Percentiles rank a stretch among this genome's conserved stretches.
Conservation (phyloP, 1,140 invertebrate species). For the Protaetia brevitarsis region DNA sequence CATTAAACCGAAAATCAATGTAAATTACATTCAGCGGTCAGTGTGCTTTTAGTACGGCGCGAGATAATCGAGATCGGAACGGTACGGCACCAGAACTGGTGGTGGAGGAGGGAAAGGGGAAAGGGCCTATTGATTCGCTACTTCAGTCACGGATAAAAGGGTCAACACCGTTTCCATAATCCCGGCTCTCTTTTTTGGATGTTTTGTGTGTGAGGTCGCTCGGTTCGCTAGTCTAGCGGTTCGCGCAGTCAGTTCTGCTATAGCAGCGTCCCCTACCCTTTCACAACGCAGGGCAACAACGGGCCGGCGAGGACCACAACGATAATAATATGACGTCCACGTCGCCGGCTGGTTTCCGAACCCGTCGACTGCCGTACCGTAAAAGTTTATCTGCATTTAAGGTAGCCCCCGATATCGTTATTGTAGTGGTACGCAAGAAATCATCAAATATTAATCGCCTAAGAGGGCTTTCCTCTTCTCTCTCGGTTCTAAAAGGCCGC, state of each 20-base stretch:
- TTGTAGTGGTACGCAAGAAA: neutral
- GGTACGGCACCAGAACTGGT: too few species aligned
- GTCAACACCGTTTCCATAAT: conserved; percentile 33
- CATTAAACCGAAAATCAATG: conserved; percentile 43
- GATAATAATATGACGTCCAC: neutral
- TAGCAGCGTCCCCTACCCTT: neutral
- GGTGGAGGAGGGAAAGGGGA: too few species aligned
- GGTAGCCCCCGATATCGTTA: neutral
- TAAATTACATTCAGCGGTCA: conserved; percentile 44
- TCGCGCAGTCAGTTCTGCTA: neutral
- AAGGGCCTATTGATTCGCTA: conserved; percentile 31
- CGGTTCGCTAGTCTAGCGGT: neutral
- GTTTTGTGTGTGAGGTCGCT: neutral
- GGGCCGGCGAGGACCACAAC: neutral
- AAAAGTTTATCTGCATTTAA: conserved; percentile 2
- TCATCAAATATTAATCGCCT: neutral
- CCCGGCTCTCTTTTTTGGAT: conserved; percentile 15
- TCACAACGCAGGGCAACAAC: neutral
- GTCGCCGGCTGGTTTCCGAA: neutral
- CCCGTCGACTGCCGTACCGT: neutral
- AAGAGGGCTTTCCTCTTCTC: neutral
- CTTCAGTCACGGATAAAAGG: conserved; percentile 35
- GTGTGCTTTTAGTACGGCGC: conserved; percentile 36
- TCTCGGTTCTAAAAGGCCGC: neutral
- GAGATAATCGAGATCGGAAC: conserved; percentile 41